Percentiles rank a stretch among this genome's conserved stretches.
These are phyloP conservation scores for Sebastiscus albofasciatus DNA, from an alignment of 2,797 vertebrate species.

Conservation along the genomic window DNA sequence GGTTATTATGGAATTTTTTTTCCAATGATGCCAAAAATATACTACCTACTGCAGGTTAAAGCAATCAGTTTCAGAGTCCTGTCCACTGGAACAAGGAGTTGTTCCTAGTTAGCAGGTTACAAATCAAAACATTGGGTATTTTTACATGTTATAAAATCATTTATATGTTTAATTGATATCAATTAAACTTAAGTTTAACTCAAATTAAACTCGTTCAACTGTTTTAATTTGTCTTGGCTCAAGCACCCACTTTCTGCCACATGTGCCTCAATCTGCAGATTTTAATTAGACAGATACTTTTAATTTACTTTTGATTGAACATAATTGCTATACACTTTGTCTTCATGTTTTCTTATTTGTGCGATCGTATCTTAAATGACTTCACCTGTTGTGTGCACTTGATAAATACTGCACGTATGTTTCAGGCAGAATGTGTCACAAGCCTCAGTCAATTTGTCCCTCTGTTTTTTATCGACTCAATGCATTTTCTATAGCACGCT, in stretches of 20 bases:
- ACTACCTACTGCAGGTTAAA: too few relatives aligned
- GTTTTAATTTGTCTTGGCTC: neutral
- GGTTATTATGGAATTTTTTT: too few relatives aligned
- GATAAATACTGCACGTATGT: neutral
- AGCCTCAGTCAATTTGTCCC: neutral
- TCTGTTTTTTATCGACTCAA: neutral
- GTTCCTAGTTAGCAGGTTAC: neutral
- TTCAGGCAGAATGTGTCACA: neutral
- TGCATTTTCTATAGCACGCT: neutral
- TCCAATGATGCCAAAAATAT: too few relatives aligned
- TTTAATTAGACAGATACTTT: neutral
- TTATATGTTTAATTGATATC: neutral
- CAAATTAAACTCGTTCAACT: neutral
- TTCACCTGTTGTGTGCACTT: neutral
- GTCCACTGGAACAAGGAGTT: neutral
- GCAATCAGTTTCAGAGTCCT: neutral
- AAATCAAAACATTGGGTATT: neutral
- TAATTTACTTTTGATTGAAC: neutral
- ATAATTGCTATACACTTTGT: neutral
- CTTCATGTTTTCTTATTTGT: neutral
- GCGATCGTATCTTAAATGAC: neutral
- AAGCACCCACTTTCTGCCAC: neutral
- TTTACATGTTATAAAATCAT: neutral
- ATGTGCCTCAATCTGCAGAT: neutral
- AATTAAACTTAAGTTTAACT: neutral